Evolutionary conservation across 1,140 invertebrate genomes (phyloP).

Genomic region (Scaptomyza pallida): DNA sequence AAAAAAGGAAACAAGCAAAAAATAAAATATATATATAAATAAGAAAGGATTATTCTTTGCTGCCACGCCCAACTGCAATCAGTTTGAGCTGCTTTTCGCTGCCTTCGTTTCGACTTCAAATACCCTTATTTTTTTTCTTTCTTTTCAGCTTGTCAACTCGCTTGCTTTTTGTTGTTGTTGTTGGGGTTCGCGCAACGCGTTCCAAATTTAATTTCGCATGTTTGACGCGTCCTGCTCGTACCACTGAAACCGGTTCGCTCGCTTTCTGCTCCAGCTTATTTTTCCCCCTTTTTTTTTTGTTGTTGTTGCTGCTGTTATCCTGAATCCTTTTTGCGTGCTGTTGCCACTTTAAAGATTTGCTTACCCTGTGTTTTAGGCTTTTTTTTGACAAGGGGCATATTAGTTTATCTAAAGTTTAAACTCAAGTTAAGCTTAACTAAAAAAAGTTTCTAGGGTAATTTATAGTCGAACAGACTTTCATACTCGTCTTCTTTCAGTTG

Average conservation of each 20-base stretch:
- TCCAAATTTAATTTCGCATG: constrained; percentile 76
- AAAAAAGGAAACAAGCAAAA: constrained; percentile 18
- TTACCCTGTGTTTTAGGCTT: constrained; percentile 18
- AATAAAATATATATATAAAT: no score
- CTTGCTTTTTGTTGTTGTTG: constrained; percentile 20
- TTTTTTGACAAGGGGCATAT: not conserved
- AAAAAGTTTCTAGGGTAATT: not conserved
- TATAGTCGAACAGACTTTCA: not conserved
- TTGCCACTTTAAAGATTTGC: constrained; percentile 64
- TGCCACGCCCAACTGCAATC: constrained; percentile 71
- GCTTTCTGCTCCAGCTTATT: no score
- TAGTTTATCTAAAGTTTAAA: not conserved
- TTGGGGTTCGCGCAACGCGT: constrained; percentile 24
- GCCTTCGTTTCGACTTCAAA: constrained; percentile 51
- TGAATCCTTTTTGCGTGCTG: constrained; percentile 47
- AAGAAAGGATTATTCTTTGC: constrained; percentile 67
- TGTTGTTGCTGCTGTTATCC: no score
- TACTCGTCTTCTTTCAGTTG: constrained; percentile 32
- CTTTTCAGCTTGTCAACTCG: constrained; percentile 56
- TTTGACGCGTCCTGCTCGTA: constrained; percentile 57
- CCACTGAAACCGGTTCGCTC: not conserved
- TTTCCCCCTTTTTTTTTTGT: no score
- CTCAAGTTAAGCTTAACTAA: no score
- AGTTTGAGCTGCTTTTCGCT: constrained; percentile 56
- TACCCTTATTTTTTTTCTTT: constrained; percentile 12